These are phyloP conservation scores for Azemiops feae DNA, from an alignment of 2,113 vertebrate species.

Conservation along the genomic window DNA sequence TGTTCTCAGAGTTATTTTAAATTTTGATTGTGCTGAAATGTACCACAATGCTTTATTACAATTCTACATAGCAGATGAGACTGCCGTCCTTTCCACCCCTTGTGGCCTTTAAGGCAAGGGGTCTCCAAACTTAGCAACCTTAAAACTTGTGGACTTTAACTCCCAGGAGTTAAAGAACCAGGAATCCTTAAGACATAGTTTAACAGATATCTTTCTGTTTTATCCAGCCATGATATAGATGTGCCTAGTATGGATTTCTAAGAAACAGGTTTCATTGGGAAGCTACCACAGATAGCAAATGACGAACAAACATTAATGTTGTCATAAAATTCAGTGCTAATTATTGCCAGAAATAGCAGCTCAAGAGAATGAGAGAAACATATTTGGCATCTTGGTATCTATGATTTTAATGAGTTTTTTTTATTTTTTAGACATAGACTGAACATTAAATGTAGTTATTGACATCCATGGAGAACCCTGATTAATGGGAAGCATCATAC, in stretches of 20 bases:
- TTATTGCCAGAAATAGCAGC: neutral
- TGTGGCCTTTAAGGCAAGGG: neutral
- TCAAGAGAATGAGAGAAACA: neutral
- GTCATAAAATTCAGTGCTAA: neutral
- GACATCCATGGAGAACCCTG: neutral
- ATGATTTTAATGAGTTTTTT: neutral
- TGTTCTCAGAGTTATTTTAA: neutral
- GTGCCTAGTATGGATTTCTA: neutral
- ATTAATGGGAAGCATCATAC: neutral
- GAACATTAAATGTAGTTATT: neutral
- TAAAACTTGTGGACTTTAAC: neutral
- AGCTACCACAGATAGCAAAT: neutral
- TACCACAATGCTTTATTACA: neutral
- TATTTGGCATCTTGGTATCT: neutral
- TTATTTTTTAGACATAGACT: neutral
- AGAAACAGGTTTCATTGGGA: neutral
- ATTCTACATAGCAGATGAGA: neutral
- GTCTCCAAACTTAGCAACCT: neutral
- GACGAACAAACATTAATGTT: neutral
- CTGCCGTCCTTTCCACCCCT: neutral
- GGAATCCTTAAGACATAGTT: neutral
- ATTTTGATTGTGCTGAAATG: neutral
- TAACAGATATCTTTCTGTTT: neutral
- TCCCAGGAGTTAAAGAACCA: neutral
- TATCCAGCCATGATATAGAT: neutral